Base-by-base conservation (phyloP, 2,797 vertebrate species). In the Anolis apletophallus region DNA sequence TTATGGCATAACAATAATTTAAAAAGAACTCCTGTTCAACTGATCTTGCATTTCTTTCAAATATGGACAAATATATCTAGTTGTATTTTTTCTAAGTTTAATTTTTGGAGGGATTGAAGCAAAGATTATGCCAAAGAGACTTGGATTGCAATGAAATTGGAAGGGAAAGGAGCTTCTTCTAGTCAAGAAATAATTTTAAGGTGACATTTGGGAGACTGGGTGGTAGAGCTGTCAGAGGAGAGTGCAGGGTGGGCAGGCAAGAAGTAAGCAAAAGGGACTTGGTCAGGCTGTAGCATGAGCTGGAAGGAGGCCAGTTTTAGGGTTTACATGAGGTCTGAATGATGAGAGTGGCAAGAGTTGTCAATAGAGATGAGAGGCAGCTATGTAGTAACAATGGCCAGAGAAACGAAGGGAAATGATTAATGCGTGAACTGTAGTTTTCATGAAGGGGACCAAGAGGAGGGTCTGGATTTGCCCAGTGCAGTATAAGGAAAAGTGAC, bases 241-340 rank as follows among this genome's bases (percentile, higher is more conserved):
- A 36, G 19, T 1, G 57, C 32, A 34, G 21, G n/a, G 21, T 34
- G 50, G 8, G 32, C 68, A 52, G 9, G 34, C 23, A 59, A 61
- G 36, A 61, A 46, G 23, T 73, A 83, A 83, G 55, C 23, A 0
- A 13, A 74, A 83, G 36, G 81, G 61, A 11, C 64, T 69, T 34
- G 13, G 68, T 29, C 29, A 52, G 46, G 2, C 2, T 71, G 11
- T 21, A 23, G 64, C 10, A 14, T 16, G n/a, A 10, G 0, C 13
- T 82, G 69, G 26, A 46, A 61, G 36, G 36, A 82, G 55, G 46
- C 64, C 64, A 81, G 80, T 68, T 40, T 68, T 81, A 80, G 40
- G 64, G 19, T 67, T 73, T 73, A 46, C 23, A n/a, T 13, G 36
- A 36, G 32, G n/a, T 69, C 46, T 69, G 64, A 68, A 81, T 81